These are phyloP conservation scores for Didymodactylos carnosus DNA, from an alignment of 2,888 invertebrate species.

Conservation along the genomic window DNA sequence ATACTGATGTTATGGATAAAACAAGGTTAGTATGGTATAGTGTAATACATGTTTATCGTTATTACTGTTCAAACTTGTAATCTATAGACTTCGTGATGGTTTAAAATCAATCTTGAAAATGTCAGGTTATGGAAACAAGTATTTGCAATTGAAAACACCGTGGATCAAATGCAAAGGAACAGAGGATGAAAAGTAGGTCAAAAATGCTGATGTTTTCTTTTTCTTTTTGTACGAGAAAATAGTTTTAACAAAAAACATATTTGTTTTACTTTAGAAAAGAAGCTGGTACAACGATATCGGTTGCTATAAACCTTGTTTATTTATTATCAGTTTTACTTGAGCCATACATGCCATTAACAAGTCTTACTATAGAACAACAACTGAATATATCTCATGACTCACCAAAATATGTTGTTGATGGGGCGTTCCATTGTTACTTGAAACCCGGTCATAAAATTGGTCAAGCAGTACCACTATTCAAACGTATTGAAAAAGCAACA, in stretches of 20 bases:
- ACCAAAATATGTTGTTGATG: not conserved
- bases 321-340: conserved; percentile 1
- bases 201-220: no score
- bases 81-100: conserved; percentile 54
- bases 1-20: conserved; percentile 27
- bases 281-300: not conserved
- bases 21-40: conserved; percentile 20
- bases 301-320: conserved; percentile 10
- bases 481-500: not conserved
- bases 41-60: conserved; percentile 15
- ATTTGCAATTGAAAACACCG: conserved; percentile 78
- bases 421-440: conserved; percentile 2
- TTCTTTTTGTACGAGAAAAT: no score
- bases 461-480: conserved; percentile 7
- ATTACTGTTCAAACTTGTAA: conserved; percentile 19
- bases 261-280: not conserved
- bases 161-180: conserved; percentile 77
- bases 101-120: conserved; percentile 62
- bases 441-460: conserved; percentile 3
- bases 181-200: conserved; percentile 48
- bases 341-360: conserved; percentile 13
- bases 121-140: conserved; percentile 80
- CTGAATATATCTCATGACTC: not conserved
- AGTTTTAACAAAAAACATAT: not conserved
- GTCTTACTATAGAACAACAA: conserved; percentile 7